Conservation (phyloP, 2,797 vertebrate species). For the Pampus argenteus region DNA sequence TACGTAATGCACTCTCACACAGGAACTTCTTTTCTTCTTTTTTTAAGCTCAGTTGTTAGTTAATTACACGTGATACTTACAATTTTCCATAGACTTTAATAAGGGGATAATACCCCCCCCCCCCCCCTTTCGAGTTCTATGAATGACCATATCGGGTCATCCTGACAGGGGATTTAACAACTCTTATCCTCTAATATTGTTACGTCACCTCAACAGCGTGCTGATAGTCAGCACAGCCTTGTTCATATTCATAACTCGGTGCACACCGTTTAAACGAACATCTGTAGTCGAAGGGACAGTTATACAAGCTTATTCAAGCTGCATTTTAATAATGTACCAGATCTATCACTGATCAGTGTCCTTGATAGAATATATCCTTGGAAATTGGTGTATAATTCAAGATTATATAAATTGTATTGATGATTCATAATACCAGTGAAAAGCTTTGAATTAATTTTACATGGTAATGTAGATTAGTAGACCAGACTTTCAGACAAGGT, state of each 20-base stretch:
- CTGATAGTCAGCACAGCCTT: constrained; percentile 38
- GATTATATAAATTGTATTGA: constrained; percentile 10
- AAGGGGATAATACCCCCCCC: constrained; percentile 41
- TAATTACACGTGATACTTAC: constrained; percentile 31
- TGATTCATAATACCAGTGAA: not conserved
- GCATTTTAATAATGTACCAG: constrained; percentile 1
- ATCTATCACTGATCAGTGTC: constrained; percentile 12
- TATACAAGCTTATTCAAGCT: constrained; percentile 5
- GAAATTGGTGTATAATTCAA: constrained; percentile 13
- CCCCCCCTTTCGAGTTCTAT: not conserved
- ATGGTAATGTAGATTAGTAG: not conserved
- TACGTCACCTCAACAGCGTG: constrained; percentile 52
- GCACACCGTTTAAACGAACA: constrained; percentile 20
- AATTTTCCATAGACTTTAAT: constrained; percentile 34
- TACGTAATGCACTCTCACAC: not conserved
- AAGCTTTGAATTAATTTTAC: constrained; percentile 7
- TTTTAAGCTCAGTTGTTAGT: constrained; percentile 13
- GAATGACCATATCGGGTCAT: constrained; percentile 45
- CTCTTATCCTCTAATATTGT: constrained; percentile 56
- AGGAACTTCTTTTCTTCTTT: constrained; percentile 24
- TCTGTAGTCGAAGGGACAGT: constrained; percentile 7
- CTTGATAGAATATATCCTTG: not conserved
- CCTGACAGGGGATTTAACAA: constrained; percentile 37
- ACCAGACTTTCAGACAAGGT: not conserved
- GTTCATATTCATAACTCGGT: constrained; percentile 17